phyloP scores from a whole-genome alignment of 2,888 invertebrate genomes.

The Calliphora vomitoria region DNA sequence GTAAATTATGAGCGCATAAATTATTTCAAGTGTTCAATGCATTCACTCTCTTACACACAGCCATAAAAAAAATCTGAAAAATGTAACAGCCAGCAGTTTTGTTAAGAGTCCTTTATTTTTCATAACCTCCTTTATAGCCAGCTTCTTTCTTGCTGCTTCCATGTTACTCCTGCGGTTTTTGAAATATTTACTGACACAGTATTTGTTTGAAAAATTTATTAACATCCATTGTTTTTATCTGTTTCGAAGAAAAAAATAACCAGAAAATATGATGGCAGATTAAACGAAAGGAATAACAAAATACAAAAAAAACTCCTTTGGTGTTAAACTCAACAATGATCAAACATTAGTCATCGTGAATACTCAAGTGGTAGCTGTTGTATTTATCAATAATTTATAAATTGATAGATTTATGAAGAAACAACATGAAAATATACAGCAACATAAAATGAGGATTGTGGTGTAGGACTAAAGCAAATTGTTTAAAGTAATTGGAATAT shows the following conservation, averaged over 20 bases:
- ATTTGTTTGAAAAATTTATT: slow-evolving; percentile 69
- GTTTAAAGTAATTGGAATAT: no score
- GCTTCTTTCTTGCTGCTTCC: slow-evolving; percentile 13
- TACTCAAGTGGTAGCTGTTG: slow-evolving; percentile 60
- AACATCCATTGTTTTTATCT: slow-evolving; percentile 67
- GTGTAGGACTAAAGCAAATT: neutral
- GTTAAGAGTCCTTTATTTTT: slow-evolving; percentile 37
- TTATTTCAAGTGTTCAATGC: slow-evolving; percentile 63
- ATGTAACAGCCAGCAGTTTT: neutral
- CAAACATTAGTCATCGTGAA: slow-evolving; percentile 68
- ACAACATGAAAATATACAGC: slow-evolving; percentile 23
- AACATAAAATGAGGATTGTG: neutral
- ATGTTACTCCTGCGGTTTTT: slow-evolving; percentile 43
- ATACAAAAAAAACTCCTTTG: slow-evolving; percentile 4
- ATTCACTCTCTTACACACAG: neutral
- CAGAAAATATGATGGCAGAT: slow-evolving; percentile 22
- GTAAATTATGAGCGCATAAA: slow-evolving; percentile 73
- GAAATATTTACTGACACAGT: slow-evolving; percentile 66
- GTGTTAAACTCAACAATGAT: slow-evolving; percentile 66
- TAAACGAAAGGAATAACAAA: neutral
- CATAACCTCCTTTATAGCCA: slow-evolving; percentile 19
- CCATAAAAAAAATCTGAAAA: neutral
- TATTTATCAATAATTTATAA: slow-evolving; percentile 72
- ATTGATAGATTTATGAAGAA: slow-evolving; percentile 72
- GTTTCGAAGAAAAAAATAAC: neutral